Percentiles rank a stretch among this genome's conserved stretches.
Conservation (phyloP, 2,888 invertebrate genomes). For the Trichogramma dendrolimi region DNA sequence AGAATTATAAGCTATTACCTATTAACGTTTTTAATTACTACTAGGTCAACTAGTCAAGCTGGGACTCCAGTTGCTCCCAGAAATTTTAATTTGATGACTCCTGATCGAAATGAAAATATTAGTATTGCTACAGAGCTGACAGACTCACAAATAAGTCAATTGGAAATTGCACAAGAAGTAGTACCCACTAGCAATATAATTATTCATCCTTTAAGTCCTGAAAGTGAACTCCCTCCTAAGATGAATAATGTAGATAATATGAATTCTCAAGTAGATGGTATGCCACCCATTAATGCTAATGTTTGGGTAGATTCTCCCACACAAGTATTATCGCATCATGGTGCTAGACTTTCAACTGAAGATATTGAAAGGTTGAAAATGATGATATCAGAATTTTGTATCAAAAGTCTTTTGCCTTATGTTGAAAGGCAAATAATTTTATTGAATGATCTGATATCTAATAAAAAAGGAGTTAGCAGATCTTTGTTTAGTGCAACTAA, state of each 20-base stretch:
- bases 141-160: slow-evolving; percentile 38
- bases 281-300: slow-evolving; percentile 53
- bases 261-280: slow-evolving; percentile 29
- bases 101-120: slow-evolving; percentile 42
- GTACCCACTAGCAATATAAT: slow-evolving; percentile 47
- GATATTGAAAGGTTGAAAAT: slow-evolving; percentile 82
- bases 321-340: slow-evolving; percentile 61
- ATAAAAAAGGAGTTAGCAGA: slow-evolving; percentile 88
- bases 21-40: slow-evolving; percentile 4
- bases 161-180: slow-evolving; percentile 57
- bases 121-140: slow-evolving; percentile 43
- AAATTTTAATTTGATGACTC: slow-evolving; percentile 40
- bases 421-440: slow-evolving; percentile 82
- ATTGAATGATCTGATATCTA: slow-evolving; percentile 74
- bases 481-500: slow-evolving; percentile 92
- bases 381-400: slow-evolving; percentile 82
- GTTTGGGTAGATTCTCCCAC: slow-evolving; percentile 60
- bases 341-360: slow-evolving; percentile 70
- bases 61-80: slow-evolving; percentile 46
- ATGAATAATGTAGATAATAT: slow-evolving; percentile 29
- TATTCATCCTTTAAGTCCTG: slow-evolving; percentile 73
- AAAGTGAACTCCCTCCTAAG: slow-evolving; percentile 54
- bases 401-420: slow-evolving; percentile 82
- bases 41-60: slow-evolving; percentile 44
- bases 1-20: slow-evolving; percentile 34